Evolutionary conservation across 2,888 invertebrate species (phyloP), one percentile per base, ranked within the genome.

Genomic region (Melanostoma mellinum): DNA sequence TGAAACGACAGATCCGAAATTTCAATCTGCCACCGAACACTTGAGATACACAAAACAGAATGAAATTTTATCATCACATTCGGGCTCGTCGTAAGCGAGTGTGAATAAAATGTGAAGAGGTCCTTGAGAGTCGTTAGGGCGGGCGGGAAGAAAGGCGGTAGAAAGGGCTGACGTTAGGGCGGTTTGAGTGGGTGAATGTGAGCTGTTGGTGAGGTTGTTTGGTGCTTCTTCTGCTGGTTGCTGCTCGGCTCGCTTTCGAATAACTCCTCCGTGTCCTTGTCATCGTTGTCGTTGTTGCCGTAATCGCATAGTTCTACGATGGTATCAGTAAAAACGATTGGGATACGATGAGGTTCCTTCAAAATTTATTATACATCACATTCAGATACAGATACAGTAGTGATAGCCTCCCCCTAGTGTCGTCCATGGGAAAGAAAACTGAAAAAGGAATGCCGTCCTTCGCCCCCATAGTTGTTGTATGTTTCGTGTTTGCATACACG

Each of bases 21-120:
- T 84, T 84, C 84, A 84, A 84, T 84, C 84, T 84, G 84, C 84
- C 79, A 79, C 75, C 84, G 55, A 75, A 75, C 69, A 84, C 84
- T 71, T 78, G 20, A 69, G 44, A 79, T 61, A 55, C 20, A 84
- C 79, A 79, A 79, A 79, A 56, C 79, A 79, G 78, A 82, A 79
- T 79, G 74, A 75, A 79, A 79, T 84, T 79, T 79, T 75, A 75
- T 79, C 79, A 84, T 78, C 82, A 82, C 65, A 71, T 79, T 74
- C 84, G 69, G 61, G 73, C 71, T 76, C 65, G 48, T 67, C 40
- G 44, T 71, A 76, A 81, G 55, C 67, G 81, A 81, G 61, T 81
- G 63, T 65, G 71, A 77, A 71, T 77, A 71, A 71, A 63, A 77
- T 77, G 61, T 71, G 67, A 81, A 71, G 76, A 67, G 71, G 52